Evolutionary conservation across 2,797 vertebrate genomes (phyloP), one percentile per base, ranked within the genome.

Genomic region (Bovichtus variegatus): DNA sequence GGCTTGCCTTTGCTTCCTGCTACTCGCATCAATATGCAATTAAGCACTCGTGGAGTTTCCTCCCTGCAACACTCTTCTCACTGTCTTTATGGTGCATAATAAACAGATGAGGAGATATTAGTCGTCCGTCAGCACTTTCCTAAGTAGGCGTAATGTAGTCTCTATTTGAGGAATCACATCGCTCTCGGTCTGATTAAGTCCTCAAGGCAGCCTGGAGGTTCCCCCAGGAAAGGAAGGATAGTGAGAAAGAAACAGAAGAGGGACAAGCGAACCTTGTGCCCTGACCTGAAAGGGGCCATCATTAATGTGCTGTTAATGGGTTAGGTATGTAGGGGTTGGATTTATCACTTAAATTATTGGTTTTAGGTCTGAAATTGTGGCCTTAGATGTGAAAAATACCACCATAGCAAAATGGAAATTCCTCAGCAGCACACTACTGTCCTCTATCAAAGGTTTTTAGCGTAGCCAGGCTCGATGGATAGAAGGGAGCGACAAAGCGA

Each of bases 61-160:
- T 76, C 68, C 4, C 54, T 58, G 55, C 58, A 21, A 9, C 76
- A 64, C 67, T 40, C 61, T 62, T 27, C 31, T 54, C 68, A 41
- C 64, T 76, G 69, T 83, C 81, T 87, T 91, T 85, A 80, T 85
- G 73, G 77, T 78, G 83, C 87, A 87, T 87, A 82, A 90, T 91
- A 87, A 91, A 90, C 89, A 87, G 83, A 91, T 91, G 79, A 90
- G 58, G 63, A 86, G 83, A 85, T 91, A 83, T 89, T 85, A 90
- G 57, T 79, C 71, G 81, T 79, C 77, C 21, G 27, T 92, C 91
- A 93, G 91, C 89, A 87, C 74, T 89, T 90, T 86, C 60, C 65
- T 79, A 86, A 85, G 68, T 53, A 58, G 80, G 67, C 76, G 71
- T 90, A 85, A 90, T 88, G 81, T 78, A 69, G 34, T 76, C 65